These are phyloP conservation scores for Vanessa tameamea DNA, from an alignment of 1,140 invertebrate genomes.

Conservation along the genomic window DNA sequence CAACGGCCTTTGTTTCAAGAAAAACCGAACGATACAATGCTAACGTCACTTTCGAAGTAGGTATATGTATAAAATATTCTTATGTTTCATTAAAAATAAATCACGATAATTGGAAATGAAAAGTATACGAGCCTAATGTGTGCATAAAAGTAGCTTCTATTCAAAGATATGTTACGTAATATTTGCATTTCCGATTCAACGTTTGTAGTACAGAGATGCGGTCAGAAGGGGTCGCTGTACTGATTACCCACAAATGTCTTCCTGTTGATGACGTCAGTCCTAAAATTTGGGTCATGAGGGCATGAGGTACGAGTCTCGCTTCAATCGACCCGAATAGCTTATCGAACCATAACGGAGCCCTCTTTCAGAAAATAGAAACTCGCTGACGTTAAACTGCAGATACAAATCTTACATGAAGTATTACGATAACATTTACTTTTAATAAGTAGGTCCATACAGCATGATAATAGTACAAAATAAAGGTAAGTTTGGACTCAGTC, in stretches of 20 bases:
- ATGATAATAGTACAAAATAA: no score
- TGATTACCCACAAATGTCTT: conserved; percentile 60
- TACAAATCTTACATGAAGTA: conserved; percentile 16
- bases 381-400: conserved; percentile 24
- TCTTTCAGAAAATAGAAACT: conserved; percentile 31
- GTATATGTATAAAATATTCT: background rate
- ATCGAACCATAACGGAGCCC: conserved; percentile 36
- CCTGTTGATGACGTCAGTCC: conserved; percentile 67
- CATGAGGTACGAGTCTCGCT: conserved; percentile 49
- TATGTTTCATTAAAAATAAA: no score
- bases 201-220: conserved; percentile 17
- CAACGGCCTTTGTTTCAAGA: no score
- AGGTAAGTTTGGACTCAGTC: no score
- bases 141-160: background rate
- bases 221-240: conserved; percentile 46
- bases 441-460: no score
- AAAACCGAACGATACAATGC: no score
- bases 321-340: conserved; percentile 53
- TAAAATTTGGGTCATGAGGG: conserved; percentile 72
- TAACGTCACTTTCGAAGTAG: background rate
- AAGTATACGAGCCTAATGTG: no score
- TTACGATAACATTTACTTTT: no score
- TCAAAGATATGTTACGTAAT: background rate
- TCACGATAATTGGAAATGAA: no score
- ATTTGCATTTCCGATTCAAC: conserved; percentile 6